Base-by-base conservation (phyloP, 2,113 vertebrate genomes). In the Melanocharis versteri region DNA sequence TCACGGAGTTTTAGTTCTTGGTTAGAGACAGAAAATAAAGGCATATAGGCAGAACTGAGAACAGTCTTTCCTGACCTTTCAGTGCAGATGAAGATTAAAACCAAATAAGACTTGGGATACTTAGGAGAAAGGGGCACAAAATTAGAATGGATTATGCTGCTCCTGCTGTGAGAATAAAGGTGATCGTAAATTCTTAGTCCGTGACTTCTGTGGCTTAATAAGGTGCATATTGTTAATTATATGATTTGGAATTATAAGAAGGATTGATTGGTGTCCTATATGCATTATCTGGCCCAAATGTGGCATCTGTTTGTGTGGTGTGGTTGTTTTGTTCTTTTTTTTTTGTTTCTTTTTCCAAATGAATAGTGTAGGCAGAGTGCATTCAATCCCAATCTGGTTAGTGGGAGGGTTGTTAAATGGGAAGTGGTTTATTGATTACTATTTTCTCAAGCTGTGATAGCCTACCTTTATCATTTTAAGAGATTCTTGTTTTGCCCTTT, bases 401-500 rank as follows among this genome's bases (percentile, higher is more conserved):
- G 77, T 71, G 68, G 27, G 24, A 87, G 21, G 44, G 40, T 33
- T 94, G 81, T 87, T 91, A 75, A 87, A 71, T n/a, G 81, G 93
- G 73, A 93, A 96, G 81, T 68, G 73, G 78, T 91, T 93, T 95
- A 94, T 93, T 93, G 95, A 94, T 95, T 71, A 77, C 27, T 71
- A 2, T 82, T 94, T 89, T 72, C 39, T 44, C 82, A 82, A 78
- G 69, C 69, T 68, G 60, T 78, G 87, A 64, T 94, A 87, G 81
- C 72, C 77, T 92, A 91, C 64, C 68, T 95, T 96, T 84, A 84
- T 95, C 35, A 87, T 71, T 91, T 87, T 70, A 61, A 78, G 84
- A 85, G 47, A 82, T 93, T 90, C 54, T 69, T 95, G 51, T 87
- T 97, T 91, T 93, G 69, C 69, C 70, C 84, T 89, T 95, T 94